phyloP scores from a whole-genome alignment of 2,888 invertebrate genomes.

The Stegana nigrithorax region DNA sequence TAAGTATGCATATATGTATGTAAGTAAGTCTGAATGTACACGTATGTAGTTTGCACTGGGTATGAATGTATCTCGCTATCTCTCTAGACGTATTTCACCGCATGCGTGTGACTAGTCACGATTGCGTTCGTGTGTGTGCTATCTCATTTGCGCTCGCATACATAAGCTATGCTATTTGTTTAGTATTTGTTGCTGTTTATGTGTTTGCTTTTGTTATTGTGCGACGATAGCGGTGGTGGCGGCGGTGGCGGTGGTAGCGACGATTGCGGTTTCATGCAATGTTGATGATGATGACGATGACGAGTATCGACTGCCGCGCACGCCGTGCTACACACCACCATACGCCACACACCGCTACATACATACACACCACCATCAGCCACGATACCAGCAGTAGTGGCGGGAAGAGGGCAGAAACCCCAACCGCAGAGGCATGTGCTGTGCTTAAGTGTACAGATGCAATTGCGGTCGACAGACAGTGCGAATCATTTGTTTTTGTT shows the following conservation, averaged over 20 bases:
- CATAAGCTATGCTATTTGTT: not conserved
- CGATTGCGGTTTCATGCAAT: slow-evolving; percentile 36
- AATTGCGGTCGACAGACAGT: slow-evolving; percentile 47
- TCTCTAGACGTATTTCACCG: too few species aligned
- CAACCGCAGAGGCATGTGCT: not conserved
- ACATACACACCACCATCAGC: slow-evolving; percentile 19
- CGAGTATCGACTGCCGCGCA: not conserved
- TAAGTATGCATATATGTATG: not conserved
- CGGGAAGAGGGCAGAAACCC: too few species aligned
- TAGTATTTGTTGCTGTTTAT: slow-evolving; percentile 26
- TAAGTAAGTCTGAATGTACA: too few species aligned
- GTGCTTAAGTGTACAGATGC: slow-evolving; percentile 18
- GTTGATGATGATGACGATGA: not conserved
- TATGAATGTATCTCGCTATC: too few species aligned
- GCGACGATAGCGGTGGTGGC: not conserved
- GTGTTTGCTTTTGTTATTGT: slow-evolving; percentile 29
- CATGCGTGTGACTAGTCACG: not conserved
- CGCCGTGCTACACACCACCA: too few species aligned
- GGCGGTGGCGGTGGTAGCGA: slow-evolving; percentile 26
- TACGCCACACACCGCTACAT: slow-evolving; percentile 13
- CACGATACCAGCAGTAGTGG: slow-evolving; percentile 4
- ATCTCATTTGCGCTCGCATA: slow-evolving; percentile 5
- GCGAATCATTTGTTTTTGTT: slow-evolving; percentile 38
- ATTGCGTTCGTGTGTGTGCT: not conserved
- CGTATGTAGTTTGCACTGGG: too few species aligned